Base-by-base conservation (phyloP, 2,113 vertebrate species). In the Phalacrocorax carbo region DNA sequence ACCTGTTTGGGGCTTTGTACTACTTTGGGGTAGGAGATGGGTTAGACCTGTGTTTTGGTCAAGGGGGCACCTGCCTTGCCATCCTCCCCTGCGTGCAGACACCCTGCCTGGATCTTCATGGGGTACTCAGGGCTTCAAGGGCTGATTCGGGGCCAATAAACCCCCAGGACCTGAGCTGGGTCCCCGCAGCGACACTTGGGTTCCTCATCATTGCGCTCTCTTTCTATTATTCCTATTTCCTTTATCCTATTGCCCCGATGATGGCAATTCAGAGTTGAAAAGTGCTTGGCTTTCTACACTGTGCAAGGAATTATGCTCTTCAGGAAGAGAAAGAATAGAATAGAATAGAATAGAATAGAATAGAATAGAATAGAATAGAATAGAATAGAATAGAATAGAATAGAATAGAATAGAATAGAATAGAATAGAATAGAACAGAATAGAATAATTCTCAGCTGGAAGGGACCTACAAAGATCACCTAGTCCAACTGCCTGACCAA, bases 131-230 rank as follows among this genome's bases (percentile, higher is more conserved):
- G 36, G 11, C 25, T 46, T 73, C 48, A 15, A 54, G n/a, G 57
- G 36, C 15, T 38, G 32, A 17, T 29, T 44, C 15, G 3, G 54
- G 54, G 55, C 18, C 23, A 29, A 16, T 6, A 57, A 64, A 42
- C 2, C 30, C 32, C 32, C 66, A 16, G 32, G 34, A 36, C 21
- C 58, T 14, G 60, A 62, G 18, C 32, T 48, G 55, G 5, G 48
- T 58, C 18, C 44, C 20, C 1, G 1, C n/a, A 42, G 42, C 42
- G 15, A 40, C 21, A 16, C 18, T 9, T 13, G 49, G 20, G 34
- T 11, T 78, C 36, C 55, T 52, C 2, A 0, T 9, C 15, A 1
- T 21, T 29, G 27, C 7, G 5, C 46, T 48, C 10, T 13, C 40
- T 44, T 3, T 34, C 22, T 10, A 13, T 27, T 51, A 44, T 27